Conservation (phyloP, 2,113 vertebrate species). For the Microcebus jonahi region DNA sequence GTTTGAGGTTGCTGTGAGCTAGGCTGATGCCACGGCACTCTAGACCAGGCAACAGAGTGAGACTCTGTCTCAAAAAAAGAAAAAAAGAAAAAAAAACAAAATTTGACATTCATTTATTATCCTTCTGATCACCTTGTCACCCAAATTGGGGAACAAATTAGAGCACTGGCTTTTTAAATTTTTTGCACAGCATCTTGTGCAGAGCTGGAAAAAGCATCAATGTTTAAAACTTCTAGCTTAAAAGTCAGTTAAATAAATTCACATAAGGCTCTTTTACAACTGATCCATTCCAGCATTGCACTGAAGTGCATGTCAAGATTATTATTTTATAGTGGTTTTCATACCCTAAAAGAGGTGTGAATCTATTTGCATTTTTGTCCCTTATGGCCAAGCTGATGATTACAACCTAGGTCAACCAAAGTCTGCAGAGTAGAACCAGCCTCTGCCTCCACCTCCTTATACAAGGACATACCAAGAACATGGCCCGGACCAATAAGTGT, state of each 20-base stretch:
- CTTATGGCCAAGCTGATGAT: not conserved
- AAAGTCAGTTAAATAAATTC: not conserved
- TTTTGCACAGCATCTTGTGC: not conserved
- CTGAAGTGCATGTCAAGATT: not conserved
- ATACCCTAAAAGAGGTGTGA: not conserved
- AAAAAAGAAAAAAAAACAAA: too few species aligned
- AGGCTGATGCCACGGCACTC: too few species aligned
- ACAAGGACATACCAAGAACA: not conserved
- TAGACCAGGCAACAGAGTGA: too few species aligned
- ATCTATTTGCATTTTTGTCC: not conserved
- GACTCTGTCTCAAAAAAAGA: too few species aligned
- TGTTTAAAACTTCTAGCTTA: conserved; percentile 29
- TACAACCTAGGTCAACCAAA: not conserved
- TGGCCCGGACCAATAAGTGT: not conserved
- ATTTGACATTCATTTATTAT: not conserved
- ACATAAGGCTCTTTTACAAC: not conserved
- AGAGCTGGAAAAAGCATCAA: not conserved
- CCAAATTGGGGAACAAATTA: not conserved
- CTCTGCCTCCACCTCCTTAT: not conserved
- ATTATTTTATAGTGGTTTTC: not conserved
- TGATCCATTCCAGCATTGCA: not conserved
- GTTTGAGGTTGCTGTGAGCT: too few species aligned
- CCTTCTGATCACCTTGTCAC: not conserved
- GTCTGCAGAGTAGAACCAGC: not conserved
- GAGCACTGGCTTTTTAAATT: not conserved